phyloP scores from a whole-genome alignment of 2,797 vertebrate genomes.

The Smutsia gigantea region DNA sequence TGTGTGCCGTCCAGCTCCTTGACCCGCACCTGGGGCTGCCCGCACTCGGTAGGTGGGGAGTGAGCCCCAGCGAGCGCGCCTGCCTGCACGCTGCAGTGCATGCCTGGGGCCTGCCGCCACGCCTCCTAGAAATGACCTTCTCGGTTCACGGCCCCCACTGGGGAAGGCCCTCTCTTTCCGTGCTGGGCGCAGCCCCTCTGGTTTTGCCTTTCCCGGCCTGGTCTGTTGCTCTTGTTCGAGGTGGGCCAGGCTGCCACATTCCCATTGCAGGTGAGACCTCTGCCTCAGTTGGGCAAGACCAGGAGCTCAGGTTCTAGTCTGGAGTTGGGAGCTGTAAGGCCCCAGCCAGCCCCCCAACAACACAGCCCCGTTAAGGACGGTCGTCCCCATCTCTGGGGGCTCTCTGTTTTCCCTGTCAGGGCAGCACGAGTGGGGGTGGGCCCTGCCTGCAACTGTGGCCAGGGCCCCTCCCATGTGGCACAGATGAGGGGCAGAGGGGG shows the following conservation, averaged over 20 bases:
- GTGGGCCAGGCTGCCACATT: too few relatives aligned
- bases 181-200: too few relatives aligned
- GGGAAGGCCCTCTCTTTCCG: fast-evolving
- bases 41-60: neutral
- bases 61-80: neutral
- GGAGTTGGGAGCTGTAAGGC: neutral
- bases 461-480: fast-evolving
- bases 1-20: neutral
- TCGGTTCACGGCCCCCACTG: neutral
- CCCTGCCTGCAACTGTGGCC: neutral
- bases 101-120: neutral
- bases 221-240: neutral
- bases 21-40: neutral
- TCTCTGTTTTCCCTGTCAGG: neutral
- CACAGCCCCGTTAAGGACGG: neutral
- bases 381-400: neutral
- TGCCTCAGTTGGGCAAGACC: fast-evolving
- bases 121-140: neutral
- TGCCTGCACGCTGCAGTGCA: fast-evolving
- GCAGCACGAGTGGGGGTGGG: too few relatives aligned
- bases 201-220: too few relatives aligned
- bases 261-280: neutral
- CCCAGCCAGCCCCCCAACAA: fast-evolving
- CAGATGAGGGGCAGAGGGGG: neutral
- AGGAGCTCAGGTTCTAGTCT: too few relatives aligned